phyloP scores from a whole-genome alignment of 1,140 invertebrate genomes.

The Brachionus sp. region DNA sequence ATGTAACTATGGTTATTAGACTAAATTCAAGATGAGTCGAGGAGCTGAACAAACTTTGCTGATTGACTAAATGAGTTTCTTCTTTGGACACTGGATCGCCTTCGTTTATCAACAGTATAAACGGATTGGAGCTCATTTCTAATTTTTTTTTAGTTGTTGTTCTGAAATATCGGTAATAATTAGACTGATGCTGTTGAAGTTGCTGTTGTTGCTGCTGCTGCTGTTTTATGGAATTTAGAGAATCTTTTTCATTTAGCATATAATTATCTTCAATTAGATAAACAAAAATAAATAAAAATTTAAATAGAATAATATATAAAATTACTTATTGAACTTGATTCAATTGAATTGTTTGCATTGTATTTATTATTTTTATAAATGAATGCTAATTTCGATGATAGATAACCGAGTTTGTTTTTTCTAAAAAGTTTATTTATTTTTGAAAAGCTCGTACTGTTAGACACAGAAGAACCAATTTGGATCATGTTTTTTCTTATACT shows the following conservation, averaged over 20 bases:
- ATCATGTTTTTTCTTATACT: background rate
- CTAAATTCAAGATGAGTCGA: background rate
- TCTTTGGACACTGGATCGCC: background rate
- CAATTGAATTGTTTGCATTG: background rate
- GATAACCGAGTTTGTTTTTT: background rate
- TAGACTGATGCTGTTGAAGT: background rate
- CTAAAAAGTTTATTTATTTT: background rate
- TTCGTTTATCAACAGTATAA: background rate
- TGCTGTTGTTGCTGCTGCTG: background rate
- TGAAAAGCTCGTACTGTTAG: background rate
- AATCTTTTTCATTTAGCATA: background rate
- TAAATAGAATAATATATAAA: background rate
- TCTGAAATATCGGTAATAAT: background rate
- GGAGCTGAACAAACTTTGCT: background rate
- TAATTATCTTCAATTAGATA: background rate
- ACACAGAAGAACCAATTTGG: background rate
- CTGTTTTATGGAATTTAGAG: background rate
- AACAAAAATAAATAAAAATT: conserved; percentile 5
- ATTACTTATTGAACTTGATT: background rate
- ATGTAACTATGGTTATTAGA: background rate
- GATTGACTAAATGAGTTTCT: background rate
- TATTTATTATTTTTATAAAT: background rate
- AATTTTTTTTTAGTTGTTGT: background rate
- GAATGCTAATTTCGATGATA: background rate
- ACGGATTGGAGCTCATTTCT: background rate